Evolutionary conservation across 2,797 vertebrate species (phyloP).

Genomic region (Galago senegalensis): DNA sequence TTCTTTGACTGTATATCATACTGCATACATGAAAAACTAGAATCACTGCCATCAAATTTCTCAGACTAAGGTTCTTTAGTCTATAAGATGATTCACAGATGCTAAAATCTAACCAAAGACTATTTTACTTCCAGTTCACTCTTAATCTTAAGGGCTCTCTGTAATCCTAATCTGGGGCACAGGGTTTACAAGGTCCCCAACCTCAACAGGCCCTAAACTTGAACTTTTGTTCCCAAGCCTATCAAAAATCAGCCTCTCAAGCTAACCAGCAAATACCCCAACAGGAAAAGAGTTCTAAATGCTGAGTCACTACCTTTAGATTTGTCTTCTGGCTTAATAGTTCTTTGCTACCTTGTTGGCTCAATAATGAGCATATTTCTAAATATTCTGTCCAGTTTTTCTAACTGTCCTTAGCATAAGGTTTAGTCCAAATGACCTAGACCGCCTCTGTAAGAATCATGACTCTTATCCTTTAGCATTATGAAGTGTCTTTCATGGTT

Average conservation of each 20-base stretch:
- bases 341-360: neutral
- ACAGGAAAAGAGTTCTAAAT: neutral
- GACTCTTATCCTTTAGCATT: neutral
- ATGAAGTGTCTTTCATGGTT: neutral
- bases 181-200: neutral
- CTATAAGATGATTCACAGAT: constrained; percentile 12
- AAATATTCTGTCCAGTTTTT: neutral
- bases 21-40: neutral
- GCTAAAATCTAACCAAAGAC: constrained; percentile 12
- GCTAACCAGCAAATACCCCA: neutral
- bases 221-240: neutral
- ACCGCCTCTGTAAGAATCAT: neutral
- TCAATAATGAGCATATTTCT: neutral
- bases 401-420: neutral
- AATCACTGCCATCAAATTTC: neutral
- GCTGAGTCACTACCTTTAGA: neutral
- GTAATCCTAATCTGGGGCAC: neutral
- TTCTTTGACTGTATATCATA: neutral
- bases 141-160: neutral
- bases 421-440: neutral
- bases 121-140: constrained; percentile 3
- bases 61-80: neutral
- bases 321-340: constrained; percentile 23
- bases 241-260: constrained; percentile 22
- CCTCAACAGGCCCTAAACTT: neutral